phyloP scores from a whole-genome alignment of 2,113 vertebrate genomes.

The Etia nguti region DNA sequence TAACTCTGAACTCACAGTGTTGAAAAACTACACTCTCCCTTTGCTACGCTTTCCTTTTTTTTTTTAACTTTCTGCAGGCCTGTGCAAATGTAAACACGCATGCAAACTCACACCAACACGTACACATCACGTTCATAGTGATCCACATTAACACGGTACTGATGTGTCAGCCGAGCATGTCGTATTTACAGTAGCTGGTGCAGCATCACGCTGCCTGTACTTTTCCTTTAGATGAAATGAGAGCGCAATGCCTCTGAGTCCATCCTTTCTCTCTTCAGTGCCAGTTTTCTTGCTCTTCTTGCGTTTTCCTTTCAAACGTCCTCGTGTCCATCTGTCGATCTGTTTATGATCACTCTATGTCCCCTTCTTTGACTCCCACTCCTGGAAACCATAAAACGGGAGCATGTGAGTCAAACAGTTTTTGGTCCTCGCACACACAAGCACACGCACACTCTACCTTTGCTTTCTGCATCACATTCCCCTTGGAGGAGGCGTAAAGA shows the following conservation, averaged over 20 bases:
- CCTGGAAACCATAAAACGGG: conserved; percentile 66
- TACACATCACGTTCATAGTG: not conserved
- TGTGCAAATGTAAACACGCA: conserved; percentile 41
- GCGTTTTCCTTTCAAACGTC: not conserved
- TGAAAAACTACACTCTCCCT: conserved; percentile 19
- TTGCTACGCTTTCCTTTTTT: not conserved
- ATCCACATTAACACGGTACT: conserved; percentile 32
- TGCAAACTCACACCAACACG: conserved; percentile 10
- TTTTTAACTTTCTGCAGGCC: not conserved
- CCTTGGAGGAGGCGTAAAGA: conserved; percentile 80
- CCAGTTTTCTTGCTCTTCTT: not conserved
- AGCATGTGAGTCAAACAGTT: not conserved
- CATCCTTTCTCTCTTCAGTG: conserved; percentile 5
- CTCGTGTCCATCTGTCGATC: not conserved
- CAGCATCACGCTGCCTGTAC: not conserved
- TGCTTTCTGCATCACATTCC: conserved; percentile 90
- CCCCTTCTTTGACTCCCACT: conserved; percentile 91
- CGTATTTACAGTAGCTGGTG: conserved; percentile 31
- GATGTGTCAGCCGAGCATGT: conserved; percentile 4
- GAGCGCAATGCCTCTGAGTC: not conserved
- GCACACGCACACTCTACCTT: conserved; percentile 74
- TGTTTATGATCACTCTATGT: conserved; percentile 62
- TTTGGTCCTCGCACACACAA: not conserved
- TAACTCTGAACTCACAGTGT: conserved; percentile 3
- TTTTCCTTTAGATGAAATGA: not conserved